Conservation (phyloP, 2,113 vertebrate genomes). For the Onychostoma macrolepis region DNA sequence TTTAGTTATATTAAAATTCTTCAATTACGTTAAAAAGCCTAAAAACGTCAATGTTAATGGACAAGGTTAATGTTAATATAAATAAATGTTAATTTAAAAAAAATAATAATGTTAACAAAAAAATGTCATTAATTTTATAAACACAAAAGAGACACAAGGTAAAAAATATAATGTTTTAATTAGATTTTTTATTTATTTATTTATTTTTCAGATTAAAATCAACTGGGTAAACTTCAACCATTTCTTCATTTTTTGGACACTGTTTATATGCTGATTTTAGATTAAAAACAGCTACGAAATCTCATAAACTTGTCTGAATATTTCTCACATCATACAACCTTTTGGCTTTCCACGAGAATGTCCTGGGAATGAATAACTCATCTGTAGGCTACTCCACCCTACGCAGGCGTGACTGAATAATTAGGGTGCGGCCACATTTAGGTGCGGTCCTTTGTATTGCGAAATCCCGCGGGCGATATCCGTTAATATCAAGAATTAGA, state of each 20-base stretch:
- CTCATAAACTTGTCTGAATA: background rate
- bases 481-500: background rate
- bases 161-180: background rate
- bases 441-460: background rate
- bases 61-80: background rate
- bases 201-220: background rate
- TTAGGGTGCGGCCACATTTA: background rate
- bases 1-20: background rate
- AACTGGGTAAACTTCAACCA: background rate
- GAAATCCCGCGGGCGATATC: background rate
- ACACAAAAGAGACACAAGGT: background rate
- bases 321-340: conserved; percentile 6
- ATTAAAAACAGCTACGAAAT: background rate
- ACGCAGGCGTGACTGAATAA: background rate
- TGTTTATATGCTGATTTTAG: background rate
- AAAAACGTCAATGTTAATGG: background rate
- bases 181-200: background rate
- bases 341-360: background rate
- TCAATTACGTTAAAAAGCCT: background rate
- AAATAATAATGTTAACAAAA: too few species aligned
- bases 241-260: background rate
- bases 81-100: background rate
- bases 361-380: background rate
- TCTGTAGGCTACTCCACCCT: background rate
- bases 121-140: background rate